phyloP scores from a whole-genome alignment of 37 sponge, comb jelly and placozoan species.

The Ephydatia muelleri region DNA sequence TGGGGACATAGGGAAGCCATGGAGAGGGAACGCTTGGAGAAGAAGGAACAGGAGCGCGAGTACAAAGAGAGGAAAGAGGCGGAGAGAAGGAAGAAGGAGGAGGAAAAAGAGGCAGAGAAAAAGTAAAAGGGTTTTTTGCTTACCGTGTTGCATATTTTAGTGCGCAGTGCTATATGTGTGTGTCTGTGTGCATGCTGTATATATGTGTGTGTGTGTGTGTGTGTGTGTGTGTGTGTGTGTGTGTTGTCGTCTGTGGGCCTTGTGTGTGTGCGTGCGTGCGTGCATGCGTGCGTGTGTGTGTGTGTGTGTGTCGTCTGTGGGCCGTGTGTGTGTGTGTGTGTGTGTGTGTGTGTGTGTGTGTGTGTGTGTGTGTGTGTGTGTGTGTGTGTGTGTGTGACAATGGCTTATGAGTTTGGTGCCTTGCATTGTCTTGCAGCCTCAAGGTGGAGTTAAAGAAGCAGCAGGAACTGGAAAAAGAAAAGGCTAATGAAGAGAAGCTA shows the following conservation, averaged over 20 bases:
- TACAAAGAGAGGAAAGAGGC: slow-evolving; percentile 31
- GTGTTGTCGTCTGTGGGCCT: too few relatives aligned
- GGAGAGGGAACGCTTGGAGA: slow-evolving; percentile 15
- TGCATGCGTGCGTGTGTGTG: too few relatives aligned
- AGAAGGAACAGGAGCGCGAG: slow-evolving; percentile 35
- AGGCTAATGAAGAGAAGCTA: slow-evolving; percentile 45
- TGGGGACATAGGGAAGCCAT: not conserved
- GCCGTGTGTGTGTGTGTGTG: too few relatives aligned
- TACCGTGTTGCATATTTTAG: not conserved
- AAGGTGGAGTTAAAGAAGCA: slow-evolving; percentile 5
- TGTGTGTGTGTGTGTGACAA: too few relatives aligned
- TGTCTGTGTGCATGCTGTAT: too few relatives aligned
- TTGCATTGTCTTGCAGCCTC: not conserved
- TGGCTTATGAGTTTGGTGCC: too few relatives aligned
- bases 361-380: too few relatives aligned
- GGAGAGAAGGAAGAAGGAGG: slow-evolving; percentile 34
- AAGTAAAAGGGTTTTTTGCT: not conserved
- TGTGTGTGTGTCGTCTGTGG: too few relatives aligned
- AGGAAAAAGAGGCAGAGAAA: slow-evolving; percentile 45
- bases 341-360: too few relatives aligned
- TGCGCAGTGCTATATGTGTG: not conserved
- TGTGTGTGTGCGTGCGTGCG: too few relatives aligned
- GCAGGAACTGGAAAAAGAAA: slow-evolving; percentile 23
- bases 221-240: too few relatives aligned
- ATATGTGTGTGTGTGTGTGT: too few relatives aligned